phyloP scores from a whole-genome alignment of 2,888 invertebrate species.

The Trilocha varians region DNA sequence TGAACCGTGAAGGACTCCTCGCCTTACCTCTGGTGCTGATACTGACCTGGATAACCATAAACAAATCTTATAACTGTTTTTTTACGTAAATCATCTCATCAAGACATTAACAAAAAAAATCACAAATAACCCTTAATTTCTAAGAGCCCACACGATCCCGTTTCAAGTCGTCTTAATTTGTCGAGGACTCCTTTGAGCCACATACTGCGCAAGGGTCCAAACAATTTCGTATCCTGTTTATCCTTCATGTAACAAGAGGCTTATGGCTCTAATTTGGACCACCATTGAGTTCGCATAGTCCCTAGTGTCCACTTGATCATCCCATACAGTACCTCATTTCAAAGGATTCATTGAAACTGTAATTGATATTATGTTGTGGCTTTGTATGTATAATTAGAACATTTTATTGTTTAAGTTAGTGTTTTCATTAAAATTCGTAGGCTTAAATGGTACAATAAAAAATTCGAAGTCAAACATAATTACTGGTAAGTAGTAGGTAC shows the following conservation, averaged over 20 bases:
- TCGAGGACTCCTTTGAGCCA: background rate
- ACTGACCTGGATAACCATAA: no score
- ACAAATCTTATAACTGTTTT: no score
- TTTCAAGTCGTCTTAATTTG: background rate
- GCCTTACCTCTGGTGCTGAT: no score
- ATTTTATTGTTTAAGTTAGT: no score
- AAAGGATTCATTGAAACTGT: conserved; percentile 38
- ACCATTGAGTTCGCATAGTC: conserved; percentile 31
- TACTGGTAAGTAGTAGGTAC: no score
- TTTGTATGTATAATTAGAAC: conserved; percentile 1
- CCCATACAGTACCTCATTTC: conserved; percentile 49
- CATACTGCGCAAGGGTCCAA: conserved; percentile 17
- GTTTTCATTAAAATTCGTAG: no score
- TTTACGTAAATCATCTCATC: no score
- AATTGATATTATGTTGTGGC: conserved; percentile 30
- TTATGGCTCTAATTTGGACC: conserved; percentile 36
- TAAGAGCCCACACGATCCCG: background rate
- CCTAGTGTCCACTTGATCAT: conserved; percentile 56
- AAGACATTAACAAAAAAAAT: no score
- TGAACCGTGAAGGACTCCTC: no score
- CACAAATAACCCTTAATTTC: no score
- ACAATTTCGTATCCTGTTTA: conserved; percentile 8
- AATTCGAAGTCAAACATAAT: no score
- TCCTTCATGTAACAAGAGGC: conserved; percentile 31
- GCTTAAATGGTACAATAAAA: no score